These are phyloP conservation scores for Aporrectodea caliginosa DNA, from an alignment of 1,140 invertebrate genomes.

Conservation along the genomic window DNA sequence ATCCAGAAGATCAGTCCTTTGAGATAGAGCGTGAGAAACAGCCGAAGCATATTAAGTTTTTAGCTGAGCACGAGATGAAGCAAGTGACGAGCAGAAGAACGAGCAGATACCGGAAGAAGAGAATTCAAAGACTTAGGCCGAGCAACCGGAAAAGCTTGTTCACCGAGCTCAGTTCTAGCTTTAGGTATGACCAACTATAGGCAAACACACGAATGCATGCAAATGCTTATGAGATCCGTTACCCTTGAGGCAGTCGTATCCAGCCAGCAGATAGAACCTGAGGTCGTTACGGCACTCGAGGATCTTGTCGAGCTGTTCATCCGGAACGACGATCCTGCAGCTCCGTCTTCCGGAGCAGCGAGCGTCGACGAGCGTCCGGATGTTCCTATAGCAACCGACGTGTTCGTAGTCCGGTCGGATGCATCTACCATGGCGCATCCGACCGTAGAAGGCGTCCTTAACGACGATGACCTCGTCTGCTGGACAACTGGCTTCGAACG, in stretches of 20 bases:
- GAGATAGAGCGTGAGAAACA: too few relatives aligned
- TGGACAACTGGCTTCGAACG: constrained; percentile 28
- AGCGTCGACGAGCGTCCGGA: not conserved
- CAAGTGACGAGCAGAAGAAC: too few relatives aligned
- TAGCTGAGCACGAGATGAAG: too few relatives aligned
- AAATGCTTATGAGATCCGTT: too few relatives aligned
- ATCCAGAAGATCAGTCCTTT: too few relatives aligned
- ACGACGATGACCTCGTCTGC: constrained; percentile 22
- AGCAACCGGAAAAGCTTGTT: too few relatives aligned
- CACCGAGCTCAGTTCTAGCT: too few relatives aligned
- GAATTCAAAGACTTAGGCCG: too few relatives aligned
- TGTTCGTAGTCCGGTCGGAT: not conserved
- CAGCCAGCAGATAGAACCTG: not conserved
- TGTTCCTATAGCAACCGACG: constrained; percentile 6
- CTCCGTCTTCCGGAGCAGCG: not conserved
- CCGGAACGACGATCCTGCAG: constrained; percentile 5
- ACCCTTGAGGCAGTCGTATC: constrained; percentile 9
- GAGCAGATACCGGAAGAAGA: too few relatives aligned
- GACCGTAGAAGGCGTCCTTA: not conserved
- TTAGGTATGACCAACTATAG: too few relatives aligned
- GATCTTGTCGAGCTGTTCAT: not conserved
- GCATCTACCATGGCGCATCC: not conserved
- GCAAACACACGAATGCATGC: too few relatives aligned
- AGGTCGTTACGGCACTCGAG: not conserved
- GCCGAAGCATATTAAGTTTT: too few relatives aligned